A percentile compares a stretch with the other conserved stretches of the same genome.
Conservation (phyloP, 2,113 vertebrate genomes). For the Malurus cyaneus region DNA sequence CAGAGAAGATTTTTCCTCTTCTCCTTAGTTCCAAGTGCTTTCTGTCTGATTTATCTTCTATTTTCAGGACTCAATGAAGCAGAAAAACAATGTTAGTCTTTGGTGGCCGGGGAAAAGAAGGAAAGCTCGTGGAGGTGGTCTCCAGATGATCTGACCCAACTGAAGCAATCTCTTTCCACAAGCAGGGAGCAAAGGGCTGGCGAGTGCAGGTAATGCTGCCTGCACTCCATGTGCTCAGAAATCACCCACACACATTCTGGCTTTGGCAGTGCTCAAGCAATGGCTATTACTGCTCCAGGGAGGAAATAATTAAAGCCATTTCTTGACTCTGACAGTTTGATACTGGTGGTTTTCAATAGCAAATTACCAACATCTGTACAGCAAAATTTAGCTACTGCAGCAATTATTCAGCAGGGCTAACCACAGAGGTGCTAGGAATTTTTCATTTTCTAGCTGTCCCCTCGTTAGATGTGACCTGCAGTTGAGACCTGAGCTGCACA, state of each 20-base stretch:
- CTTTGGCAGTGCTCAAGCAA: conserved; percentile 25
- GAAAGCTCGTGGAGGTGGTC: neutral
- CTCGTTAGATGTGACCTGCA: conserved; percentile 20
- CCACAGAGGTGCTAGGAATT: neutral
- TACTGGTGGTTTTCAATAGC: conserved; percentile 52
- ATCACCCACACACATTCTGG: neutral
- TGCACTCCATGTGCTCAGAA: neutral
- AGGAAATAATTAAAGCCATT: conserved; percentile 72
- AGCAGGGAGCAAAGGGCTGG: neutral
- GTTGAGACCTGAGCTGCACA: neutral
- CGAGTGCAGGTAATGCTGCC: conserved; percentile 29
- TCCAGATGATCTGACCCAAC: neutral
- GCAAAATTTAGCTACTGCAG: conserved; percentile 26
- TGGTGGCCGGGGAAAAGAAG: neutral
- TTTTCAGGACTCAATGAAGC: conserved; percentile 10
- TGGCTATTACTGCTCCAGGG: conserved; percentile 29
- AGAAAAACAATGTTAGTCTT: conserved; percentile 31
- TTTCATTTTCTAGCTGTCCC: neutral
- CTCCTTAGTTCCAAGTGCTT: neutral
- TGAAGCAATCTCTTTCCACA: neutral
- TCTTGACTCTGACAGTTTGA: conserved; percentile 60
- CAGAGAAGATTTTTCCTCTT: neutral
- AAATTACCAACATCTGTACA: conserved; percentile 62
- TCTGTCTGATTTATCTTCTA: conserved; percentile 27
- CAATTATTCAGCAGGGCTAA: conserved; percentile 3